A percentile compares a stretch with the other conserved stretches of the same genome.
phyloP scores from a whole-genome alignment of 2,797 vertebrate genomes.

The Brotula barbata region DNA sequence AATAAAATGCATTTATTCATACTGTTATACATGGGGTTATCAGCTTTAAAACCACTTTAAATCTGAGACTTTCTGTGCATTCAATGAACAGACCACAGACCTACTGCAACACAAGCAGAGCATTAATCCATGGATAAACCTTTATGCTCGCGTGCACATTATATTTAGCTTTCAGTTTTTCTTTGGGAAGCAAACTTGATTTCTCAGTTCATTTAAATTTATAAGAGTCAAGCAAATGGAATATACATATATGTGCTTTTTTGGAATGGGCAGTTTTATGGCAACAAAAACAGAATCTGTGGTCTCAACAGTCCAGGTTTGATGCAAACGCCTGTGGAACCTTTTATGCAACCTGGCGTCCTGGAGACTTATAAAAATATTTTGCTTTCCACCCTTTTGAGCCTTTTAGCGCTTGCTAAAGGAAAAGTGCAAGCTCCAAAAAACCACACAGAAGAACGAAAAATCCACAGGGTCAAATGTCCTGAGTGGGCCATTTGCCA shows the following conservation, averaged over 20 bases:
- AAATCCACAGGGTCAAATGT: slow-evolving; percentile 81
- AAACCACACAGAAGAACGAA: slow-evolving; percentile 81
- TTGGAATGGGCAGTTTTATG: slow-evolving; percentile 84
- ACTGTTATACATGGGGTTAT: background rate
- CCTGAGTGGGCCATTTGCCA: slow-evolving; percentile 78
- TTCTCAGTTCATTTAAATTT: slow-evolving; percentile 88
- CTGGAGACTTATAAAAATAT: slow-evolving; percentile 98
- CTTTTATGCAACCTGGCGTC: slow-evolving; percentile 97
- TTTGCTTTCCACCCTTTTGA: slow-evolving; percentile 95
- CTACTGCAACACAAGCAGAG: background rate
- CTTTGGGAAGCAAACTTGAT: slow-evolving; percentile 81
- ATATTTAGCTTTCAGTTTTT: slow-evolving; percentile 71
- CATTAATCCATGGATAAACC: slow-evolving; percentile 33
- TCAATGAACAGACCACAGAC: slow-evolving; percentile 6
- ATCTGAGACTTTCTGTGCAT: slow-evolving; percentile 6
- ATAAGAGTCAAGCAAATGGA: slow-evolving; percentile 89
- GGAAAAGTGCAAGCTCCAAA: slow-evolving; percentile 78
- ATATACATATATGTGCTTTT: slow-evolving; percentile 83
- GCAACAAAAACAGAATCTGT: slow-evolving; percentile 92
- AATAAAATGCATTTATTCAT: too few relatives aligned
- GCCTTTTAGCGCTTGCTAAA: slow-evolving; percentile 86
- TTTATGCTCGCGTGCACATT: slow-evolving; percentile 39
- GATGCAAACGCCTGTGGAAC: slow-evolving; percentile 93
- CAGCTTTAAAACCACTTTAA: background rate
- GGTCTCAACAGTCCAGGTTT: slow-evolving; percentile 88